Conservation (phyloP, 2,113 vertebrate species). For the Chamaea fasciata region DNA sequence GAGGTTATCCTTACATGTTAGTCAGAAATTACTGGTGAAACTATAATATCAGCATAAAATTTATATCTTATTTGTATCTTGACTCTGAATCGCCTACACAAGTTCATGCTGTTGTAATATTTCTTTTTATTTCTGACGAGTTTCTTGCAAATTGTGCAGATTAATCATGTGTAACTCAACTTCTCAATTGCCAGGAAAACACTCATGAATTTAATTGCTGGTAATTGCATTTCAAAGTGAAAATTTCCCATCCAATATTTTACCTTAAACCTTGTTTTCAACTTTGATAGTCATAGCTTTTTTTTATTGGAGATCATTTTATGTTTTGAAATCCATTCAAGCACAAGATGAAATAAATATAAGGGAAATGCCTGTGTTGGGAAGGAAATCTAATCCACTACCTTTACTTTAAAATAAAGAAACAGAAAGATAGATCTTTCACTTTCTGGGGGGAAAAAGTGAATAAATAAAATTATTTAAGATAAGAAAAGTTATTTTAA, state of each 20-base stretch:
- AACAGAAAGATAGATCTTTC: background rate
- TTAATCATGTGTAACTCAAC: background rate
- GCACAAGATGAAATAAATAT: background rate
- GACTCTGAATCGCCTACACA: background rate
- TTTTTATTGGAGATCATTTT: background rate
- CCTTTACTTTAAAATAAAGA: background rate
- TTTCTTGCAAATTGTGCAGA: background rate
- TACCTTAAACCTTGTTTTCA: background rate
- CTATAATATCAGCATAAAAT: background rate
- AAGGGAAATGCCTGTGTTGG: background rate
- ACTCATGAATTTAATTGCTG: constrained; percentile 4
- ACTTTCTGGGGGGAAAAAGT: background rate
- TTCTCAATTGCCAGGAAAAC: background rate
- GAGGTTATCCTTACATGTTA: background rate
- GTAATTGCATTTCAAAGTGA: background rate
- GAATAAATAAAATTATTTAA: background rate
- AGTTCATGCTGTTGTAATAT: background rate
- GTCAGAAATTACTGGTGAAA: background rate
- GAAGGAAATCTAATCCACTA: background rate
- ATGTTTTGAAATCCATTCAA: background rate
- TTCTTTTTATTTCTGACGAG: background rate
- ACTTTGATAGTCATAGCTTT: background rate
- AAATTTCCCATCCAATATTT: background rate
- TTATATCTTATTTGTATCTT: background rate
- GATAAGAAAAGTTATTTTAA: background rate